Percentiles rank a stretch among this genome's conserved stretches.
These are phyloP conservation scores for Listronotus bonariensis DNA, from an alignment of 1,140 invertebrate genomes.

Conservation along the genomic window DNA sequence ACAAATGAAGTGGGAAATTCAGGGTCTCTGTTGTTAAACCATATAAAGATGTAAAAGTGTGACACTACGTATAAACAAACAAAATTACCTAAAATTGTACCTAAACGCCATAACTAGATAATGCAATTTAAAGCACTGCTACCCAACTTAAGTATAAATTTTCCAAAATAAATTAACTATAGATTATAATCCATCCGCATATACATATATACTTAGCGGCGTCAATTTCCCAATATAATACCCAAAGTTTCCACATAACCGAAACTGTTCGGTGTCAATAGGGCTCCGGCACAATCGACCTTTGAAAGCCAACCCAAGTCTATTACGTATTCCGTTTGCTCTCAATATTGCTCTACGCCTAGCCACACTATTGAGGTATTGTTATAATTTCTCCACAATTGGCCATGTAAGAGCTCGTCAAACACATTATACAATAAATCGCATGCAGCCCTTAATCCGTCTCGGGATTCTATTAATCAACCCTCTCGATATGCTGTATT, in stretches of 20 bases:
- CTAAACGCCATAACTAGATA: too few relatives aligned
- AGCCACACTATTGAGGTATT: conserved; percentile 13
- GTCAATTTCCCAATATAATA: conserved; percentile 15
- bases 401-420: conserved; percentile 26
- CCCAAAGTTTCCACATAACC: conserved; percentile 1
- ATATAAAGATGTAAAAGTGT: too few relatives aligned
- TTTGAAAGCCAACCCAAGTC: conserved; percentile 15
- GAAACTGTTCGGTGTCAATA: conserved; percentile 4
- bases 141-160: too few relatives aligned
- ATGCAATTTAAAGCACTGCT: too few relatives aligned
- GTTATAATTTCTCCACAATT: conserved; percentile 32
- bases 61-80: too few relatives aligned
- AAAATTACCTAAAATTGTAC: too few relatives aligned
- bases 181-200: too few relatives aligned
- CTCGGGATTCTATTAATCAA: conserved; percentile 25
- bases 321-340: conserved; percentile 30
- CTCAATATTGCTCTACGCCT: conserved; percentile 18
- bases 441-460: conserved; percentile 12
- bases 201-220: too few relatives aligned
- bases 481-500: neutral
- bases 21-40: too few relatives aligned
- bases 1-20: too few relatives aligned
- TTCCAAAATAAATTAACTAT: too few relatives aligned
- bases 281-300: neutral
- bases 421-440: conserved; percentile 29